Evolutionary conservation across 2,113 vertebrate genomes (phyloP), one percentile per base, ranked within the genome.

Genomic region (Ascaphus truei): DNA sequence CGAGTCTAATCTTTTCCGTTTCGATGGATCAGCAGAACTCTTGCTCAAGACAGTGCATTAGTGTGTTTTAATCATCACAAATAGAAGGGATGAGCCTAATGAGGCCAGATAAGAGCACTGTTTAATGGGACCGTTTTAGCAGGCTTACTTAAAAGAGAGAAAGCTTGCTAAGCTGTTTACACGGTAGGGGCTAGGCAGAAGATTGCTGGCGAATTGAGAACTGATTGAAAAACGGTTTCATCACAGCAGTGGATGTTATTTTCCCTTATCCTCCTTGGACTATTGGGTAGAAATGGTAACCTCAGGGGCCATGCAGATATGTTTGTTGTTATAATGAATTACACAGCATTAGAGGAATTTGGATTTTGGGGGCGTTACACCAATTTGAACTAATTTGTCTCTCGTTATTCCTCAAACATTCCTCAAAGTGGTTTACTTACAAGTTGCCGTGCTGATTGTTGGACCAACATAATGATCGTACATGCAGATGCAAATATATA

Each of bases 111-210:
- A 61, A 71, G 67, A 71, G 67, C 67, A 61, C 57, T 61, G 56
- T 71, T 61, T 52, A 71, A 71, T 71, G 67, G 67, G 67, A 71
- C 67, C 67, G 52, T 71, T 71, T 71, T 71, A 71, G 67, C 36
- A 71, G 57, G 67, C 67, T 71, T 71, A 71, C 67, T 60, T 71
- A 71, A 61, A 71, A 71, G 57, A 71, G 67, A 71, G 67, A 61
- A 61, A 60, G 67, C 67, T 71, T 71, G 67, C 67, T 71, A 71
- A 71, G 67, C 67, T 68, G 66, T 68, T 68, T 68, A 68, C 66
- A 59, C 55, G 41, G 65, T 68, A 58, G 53, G 55, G 66, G 45
- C 56, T 15, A 58, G 3, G 66, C 56, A 9, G 33, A 33, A 60
- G 67, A 71, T 71, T 71, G 67, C 45, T 37, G 60, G 30, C 33